Evolutionary conservation across 92 coral and sea anemone species (phyloP).

Genomic region (Porites evermanni): DNA sequence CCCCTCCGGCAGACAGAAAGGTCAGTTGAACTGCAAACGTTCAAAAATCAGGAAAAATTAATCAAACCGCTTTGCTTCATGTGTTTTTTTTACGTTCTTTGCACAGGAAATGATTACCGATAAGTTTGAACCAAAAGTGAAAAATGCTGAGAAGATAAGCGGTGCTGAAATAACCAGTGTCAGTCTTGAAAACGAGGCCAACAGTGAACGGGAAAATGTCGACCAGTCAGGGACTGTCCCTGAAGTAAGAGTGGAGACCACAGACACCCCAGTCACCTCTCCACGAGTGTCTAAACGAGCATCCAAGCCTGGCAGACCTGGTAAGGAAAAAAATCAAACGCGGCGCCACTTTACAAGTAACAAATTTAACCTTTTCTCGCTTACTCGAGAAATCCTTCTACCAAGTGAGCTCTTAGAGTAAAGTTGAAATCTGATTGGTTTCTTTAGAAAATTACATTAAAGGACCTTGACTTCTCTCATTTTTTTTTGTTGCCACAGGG

Average conservation of each 20-base stretch:
- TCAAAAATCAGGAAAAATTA: too few species aligned
- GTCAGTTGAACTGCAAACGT: conserved; percentile 18
- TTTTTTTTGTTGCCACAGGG: conserved; percentile 32
- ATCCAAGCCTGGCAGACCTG: conserved; percentile 91
- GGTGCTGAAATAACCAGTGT: conserved; percentile 37
- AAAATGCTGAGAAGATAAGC: conserved; percentile 48
- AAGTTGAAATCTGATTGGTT: too few species aligned
- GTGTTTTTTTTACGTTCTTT: not conserved
- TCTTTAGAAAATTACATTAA: too few species aligned
- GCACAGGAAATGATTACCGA: conserved; percentile 62
- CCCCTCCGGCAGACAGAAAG: conserved; percentile 88
- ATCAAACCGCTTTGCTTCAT: too few species aligned
- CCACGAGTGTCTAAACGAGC: conserved; percentile 82
- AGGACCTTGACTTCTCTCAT: not conserved
- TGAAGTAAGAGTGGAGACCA: conserved; percentile 76
- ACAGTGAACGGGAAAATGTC: conserved; percentile 26
- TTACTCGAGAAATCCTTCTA: too few species aligned
- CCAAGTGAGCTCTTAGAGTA: too few species aligned
- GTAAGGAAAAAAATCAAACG: conserved; percentile 17
- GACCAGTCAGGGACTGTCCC: conserved; percentile 56
- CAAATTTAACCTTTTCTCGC: too few species aligned
- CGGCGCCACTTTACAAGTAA: too few species aligned
- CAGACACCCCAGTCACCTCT: conserved; percentile 78
- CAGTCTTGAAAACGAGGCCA: conserved; percentile 52
- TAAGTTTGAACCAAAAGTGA: conserved; percentile 47